Evolutionary conservation across 2,888 invertebrate species (phyloP), one percentile per base, ranked within the genome.

Genomic region (Cylindroiulus punctatus): DNA sequence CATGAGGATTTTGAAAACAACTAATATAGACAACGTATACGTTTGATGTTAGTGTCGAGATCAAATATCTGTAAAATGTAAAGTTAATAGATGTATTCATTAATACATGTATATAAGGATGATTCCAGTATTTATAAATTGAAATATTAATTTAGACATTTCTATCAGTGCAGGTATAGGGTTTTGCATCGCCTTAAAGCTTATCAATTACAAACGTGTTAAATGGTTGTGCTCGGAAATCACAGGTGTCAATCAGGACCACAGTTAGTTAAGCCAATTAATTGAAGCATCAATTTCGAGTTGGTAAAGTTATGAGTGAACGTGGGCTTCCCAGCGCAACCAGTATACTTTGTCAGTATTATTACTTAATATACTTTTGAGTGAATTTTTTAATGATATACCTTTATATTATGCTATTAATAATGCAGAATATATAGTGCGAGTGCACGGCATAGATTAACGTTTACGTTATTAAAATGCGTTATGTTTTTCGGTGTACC

Each of bases 291-390:
- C 14, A 2, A 52, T 52, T 52, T 52, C 3, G 8, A 52, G 10
- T 19, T 52, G 52, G 14, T 3, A 10, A 52, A n/a, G 44, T 44
- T 12, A 14, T 0, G 14, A 10, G 5, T 52, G 1, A 76, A 26
- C 12, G 14, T 76, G 30, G 30, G 32, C 32, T 76, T 76, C 76
- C 76, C 30, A 76, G 30, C 30, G 30, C 76, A 76, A 30, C 76
- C 76, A 76, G 76, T 32, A 76, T 76, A 76, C 76, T 76, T 76
- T 76, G 76, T 30, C 76, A 76, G 76, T 76, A 76, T 76, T 76
- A 76, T 76, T 76, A 76, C 76, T 76, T 76, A 8, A 76, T 52
- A 44, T 65, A 65, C 65, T 76, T 76, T 76, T 76, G 76, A 76
- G 76, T 76, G 76, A 26, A 76, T 76, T 76, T 76, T 76, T 76